A percentile compares a stretch with the other conserved stretches of the same genome.
Conservation (phyloP, 2,797 vertebrate species). For the Acipenser ruthenus region DNA sequence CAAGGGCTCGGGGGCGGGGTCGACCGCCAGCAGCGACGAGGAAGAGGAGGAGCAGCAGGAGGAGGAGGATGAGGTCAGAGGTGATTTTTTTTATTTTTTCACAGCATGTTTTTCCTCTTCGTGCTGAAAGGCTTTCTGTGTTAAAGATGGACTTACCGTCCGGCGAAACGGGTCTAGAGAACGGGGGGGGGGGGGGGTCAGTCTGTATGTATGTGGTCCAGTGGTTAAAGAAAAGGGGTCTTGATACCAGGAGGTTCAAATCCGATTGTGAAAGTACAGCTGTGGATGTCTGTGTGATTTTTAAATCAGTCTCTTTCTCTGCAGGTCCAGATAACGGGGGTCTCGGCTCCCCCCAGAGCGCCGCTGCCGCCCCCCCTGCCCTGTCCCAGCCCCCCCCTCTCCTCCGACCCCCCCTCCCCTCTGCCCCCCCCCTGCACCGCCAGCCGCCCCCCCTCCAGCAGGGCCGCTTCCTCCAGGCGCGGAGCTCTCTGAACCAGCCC, state of each 20-base stretch:
- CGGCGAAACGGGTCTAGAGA: too few relatives aligned
- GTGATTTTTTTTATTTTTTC: background rate
- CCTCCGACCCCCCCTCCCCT: slow-evolving; percentile 60
- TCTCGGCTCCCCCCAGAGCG: slow-evolving; percentile 39
- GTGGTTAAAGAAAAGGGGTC: too few relatives aligned
- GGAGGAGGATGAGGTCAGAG: slow-evolving; percentile 50
- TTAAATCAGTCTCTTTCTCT: slow-evolving; percentile 4
- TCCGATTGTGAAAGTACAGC: too few relatives aligned
- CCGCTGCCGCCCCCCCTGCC: slow-evolving; percentile 38
- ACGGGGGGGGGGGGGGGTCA: too few relatives aligned
- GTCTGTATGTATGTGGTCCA: too few relatives aligned
- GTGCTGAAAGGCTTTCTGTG: too few relatives aligned
- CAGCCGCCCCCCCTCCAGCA: slow-evolving; percentile 60
- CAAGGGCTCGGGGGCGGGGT: slow-evolving; percentile 31
- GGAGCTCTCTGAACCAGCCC: slow-evolving; percentile 79
- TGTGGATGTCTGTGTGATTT: too few relatives aligned
- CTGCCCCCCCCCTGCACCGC: slow-evolving; percentile 63
- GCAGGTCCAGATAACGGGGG: slow-evolving; percentile 69
- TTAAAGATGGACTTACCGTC: too few relatives aligned
- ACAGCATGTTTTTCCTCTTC: background rate
- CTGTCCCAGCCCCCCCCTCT: slow-evolving; percentile 43
- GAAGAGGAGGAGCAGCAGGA: slow-evolving; percentile 42
- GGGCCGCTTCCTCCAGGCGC: slow-evolving; percentile 73
- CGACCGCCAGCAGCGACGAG: slow-evolving; percentile 47
- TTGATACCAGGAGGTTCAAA: too few relatives aligned